These are phyloP conservation scores for Lepidurus arcticus DNA, from an alignment of 1,140 invertebrate genomes.

Conservation along the genomic window DNA sequence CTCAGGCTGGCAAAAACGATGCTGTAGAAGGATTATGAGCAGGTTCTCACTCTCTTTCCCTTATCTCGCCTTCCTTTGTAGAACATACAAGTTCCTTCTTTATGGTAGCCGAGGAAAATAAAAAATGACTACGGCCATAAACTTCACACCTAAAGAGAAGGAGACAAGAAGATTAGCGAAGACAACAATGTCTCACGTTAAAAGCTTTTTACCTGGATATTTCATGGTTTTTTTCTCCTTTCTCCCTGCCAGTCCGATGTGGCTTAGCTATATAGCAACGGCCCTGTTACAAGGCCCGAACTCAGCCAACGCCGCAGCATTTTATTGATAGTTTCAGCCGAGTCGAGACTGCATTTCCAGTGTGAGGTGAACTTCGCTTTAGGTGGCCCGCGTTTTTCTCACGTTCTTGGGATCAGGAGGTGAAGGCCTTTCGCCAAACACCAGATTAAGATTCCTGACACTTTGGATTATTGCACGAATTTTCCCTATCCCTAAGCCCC, in stretches of 20 bases:
- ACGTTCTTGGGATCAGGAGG: conserved; percentile 12
- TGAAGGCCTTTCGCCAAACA: neutral
- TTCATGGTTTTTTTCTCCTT: neutral
- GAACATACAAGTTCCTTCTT: conserved; percentile 18
- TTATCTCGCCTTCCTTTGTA: conserved; percentile 3
- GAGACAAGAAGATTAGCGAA: conserved; percentile 22
- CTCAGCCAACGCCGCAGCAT: neutral
- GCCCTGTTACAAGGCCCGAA: neutral
- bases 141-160: conserved; percentile 12
- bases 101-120: conserved; percentile 11
- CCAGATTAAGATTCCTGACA: conserved; percentile 19
- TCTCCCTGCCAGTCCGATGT: neutral
- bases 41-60: neutral
- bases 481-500: neutral
- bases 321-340: conserved; percentile 7
- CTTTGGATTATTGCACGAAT: conserved; percentile 15
- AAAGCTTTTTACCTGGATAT: conserved; percentile 16
- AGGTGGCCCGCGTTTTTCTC: neutral
- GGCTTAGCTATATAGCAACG: neutral
- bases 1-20: neutral
- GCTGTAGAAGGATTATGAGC: conserved; percentile 1
- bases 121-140: conserved; percentile 15
- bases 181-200: conserved; percentile 14
- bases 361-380: neutral
- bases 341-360: neutral